These are phyloP conservation scores for Serrognathus titanus DNA, from an alignment of 2,888 invertebrate species.

Conservation along the genomic window DNA sequence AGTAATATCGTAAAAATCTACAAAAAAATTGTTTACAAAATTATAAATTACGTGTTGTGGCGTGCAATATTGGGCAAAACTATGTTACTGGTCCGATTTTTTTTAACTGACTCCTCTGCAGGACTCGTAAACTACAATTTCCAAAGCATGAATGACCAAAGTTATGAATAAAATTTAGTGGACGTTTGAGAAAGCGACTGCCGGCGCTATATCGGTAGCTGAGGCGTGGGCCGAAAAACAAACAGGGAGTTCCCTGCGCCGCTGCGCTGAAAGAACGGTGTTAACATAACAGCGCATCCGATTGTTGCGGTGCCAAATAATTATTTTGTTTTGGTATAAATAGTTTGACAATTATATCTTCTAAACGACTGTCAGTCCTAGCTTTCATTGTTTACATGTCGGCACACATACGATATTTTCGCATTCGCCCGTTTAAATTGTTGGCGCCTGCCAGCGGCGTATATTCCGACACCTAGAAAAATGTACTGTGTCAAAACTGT, in stretches of 20 bases:
- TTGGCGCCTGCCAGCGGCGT: not conserved
- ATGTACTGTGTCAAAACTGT: not conserved
- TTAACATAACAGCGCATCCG: not conserved
- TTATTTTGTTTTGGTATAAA: conserved; percentile 1
- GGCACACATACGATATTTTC: not conserved
- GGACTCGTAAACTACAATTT: no score
- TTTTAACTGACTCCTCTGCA: no score
- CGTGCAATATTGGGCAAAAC: no score
- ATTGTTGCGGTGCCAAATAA: not conserved
- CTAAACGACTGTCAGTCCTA: conserved; percentile 16
- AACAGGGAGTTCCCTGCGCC: not conserved
- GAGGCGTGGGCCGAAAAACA: not conserved
- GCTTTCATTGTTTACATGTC: conserved; percentile 20
- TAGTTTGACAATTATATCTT: not conserved
- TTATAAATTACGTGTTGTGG: no score
- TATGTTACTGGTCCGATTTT: no score
- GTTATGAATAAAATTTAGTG: no score
- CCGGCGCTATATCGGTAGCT: not conserved
- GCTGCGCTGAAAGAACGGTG: not conserved
- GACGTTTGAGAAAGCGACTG: no score
- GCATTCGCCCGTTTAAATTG: not conserved
- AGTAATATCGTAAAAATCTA: no score
- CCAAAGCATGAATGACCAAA: no score
- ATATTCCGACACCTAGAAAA: not conserved
- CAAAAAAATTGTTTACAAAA: no score